Conservation (phyloP, 1,140 invertebrate species). For the Phthorimaea operculella region DNA sequence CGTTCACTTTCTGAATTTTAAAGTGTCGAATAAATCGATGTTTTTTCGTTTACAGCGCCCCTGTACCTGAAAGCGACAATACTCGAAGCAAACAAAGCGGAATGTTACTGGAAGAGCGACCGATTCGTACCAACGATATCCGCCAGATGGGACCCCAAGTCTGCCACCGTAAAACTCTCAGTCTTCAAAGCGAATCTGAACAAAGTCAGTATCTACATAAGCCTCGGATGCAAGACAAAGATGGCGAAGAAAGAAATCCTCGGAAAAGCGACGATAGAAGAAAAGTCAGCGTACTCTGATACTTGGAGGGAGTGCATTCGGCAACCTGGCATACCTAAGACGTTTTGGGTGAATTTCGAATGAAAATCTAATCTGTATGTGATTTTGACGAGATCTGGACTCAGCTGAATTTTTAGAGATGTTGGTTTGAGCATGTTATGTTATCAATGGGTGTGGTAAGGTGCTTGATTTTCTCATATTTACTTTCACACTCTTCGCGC, state of each 20-base stretch:
- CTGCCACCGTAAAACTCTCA: slow-evolving; percentile 56
- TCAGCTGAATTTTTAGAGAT: too few species aligned
- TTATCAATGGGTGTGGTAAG: too few species aligned
- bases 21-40: too few species aligned
- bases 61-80: slow-evolving; percentile 81
- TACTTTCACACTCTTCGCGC: too few species aligned
- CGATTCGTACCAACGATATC: slow-evolving; percentile 76
- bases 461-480: too few species aligned
- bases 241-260: slow-evolving; percentile 66
- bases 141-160: slow-evolving; percentile 69
- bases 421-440: too few species aligned
- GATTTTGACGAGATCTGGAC: too few species aligned
- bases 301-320: slow-evolving; percentile 54
- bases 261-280: slow-evolving; percentile 61
- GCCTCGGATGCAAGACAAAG: slow-evolving; percentile 62
- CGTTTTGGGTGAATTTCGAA: slow-evolving; percentile 64
- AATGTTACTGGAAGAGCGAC: slow-evolving; percentile 81
- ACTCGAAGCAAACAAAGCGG: slow-evolving; percentile 74
- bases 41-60: slow-evolving; percentile 62
- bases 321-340: slow-evolving; percentile 57
- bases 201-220: slow-evolving; percentile 63
- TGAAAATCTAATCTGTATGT: slow-evolving; percentile 16
- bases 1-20: too few species aligned
- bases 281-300: slow-evolving; percentile 49
- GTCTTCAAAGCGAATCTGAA: slow-evolving; percentile 57